Conservation (phyloP, 2,113 vertebrate species). For the Leuciscus idus region DNA sequence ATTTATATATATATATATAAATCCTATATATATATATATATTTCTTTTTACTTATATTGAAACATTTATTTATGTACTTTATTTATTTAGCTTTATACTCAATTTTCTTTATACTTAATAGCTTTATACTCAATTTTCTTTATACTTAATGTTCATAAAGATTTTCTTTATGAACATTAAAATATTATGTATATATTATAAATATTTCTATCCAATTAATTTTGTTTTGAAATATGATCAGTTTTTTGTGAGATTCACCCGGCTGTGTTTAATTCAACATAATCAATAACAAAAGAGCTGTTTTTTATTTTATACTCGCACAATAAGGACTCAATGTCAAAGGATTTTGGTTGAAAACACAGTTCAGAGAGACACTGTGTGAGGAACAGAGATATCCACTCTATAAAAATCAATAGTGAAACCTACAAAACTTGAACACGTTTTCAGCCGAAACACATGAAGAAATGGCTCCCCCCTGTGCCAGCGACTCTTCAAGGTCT, state of each 20-base stretch:
- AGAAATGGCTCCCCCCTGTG: constrained; percentile 17
- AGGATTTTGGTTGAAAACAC: background rate
- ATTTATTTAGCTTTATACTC: background rate
- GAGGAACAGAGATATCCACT: background rate
- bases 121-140: too few species aligned
- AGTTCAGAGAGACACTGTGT: background rate
- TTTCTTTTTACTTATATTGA: too few species aligned
- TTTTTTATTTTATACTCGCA: background rate
- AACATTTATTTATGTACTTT: too few species aligned
- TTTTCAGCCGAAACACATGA: background rate
- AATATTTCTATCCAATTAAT: too few species aligned
- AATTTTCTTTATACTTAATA: too few species aligned
- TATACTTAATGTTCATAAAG: too few species aligned
- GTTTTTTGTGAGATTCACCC: background rate
- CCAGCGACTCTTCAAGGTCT: background rate
- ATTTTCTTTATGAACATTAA: too few species aligned
- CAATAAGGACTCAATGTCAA: background rate
- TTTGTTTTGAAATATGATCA: too few species aligned
- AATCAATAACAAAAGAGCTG: background rate
- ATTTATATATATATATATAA: background rate
- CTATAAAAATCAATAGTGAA: background rate
- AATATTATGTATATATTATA: too few species aligned
- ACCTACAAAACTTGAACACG: background rate
- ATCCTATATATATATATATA: background rate
- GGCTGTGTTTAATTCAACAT: background rate